These are phyloP conservation scores for Sparidentex hasta DNA, from an alignment of 2,797 vertebrate species.

Conservation along the genomic window DNA sequence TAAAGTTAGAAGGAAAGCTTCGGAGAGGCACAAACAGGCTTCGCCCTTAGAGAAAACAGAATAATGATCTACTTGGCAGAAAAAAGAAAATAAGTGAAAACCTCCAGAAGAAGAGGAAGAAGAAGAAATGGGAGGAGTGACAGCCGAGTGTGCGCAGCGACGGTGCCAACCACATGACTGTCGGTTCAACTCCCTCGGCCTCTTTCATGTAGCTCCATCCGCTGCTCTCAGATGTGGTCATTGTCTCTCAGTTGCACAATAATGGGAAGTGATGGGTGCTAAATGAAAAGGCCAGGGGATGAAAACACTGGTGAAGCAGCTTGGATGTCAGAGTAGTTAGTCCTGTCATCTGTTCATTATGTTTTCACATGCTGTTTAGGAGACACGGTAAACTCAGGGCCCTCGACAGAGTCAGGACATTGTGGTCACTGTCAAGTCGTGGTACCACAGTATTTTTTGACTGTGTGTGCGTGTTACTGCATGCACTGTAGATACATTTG, in stretches of 20 bases:
- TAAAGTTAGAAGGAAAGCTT: slow-evolving; percentile 55
- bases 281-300: slow-evolving; percentile 82
- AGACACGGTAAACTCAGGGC: slow-evolving; percentile 72
- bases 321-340: slow-evolving; percentile 79
- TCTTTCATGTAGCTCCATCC: slow-evolving; percentile 79
- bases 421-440: slow-evolving; percentile 62
- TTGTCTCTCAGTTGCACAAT: slow-evolving; percentile 77
- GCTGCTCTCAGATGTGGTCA: slow-evolving; percentile 81
- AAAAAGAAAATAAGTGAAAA: slow-evolving; percentile 48
- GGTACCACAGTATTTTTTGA: slow-evolving; percentile 41
- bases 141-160: slow-evolving; percentile 51
- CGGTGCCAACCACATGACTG: slow-evolving; percentile 69
- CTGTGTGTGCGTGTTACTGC: slow-evolving; percentile 42
- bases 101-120: slow-evolving; percentile 29
- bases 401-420: slow-evolving; percentile 65
- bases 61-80: slow-evolving; percentile 59
- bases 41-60: slow-evolving; percentile 60
- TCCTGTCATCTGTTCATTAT: slow-evolving; percentile 84
- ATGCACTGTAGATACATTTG: slow-evolving; percentile 22
- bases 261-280: slow-evolving; percentile 84
- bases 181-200: slow-evolving; percentile 67
- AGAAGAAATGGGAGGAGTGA: slow-evolving; percentile 40
- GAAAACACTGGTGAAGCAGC: slow-evolving; percentile 79
- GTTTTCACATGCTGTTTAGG: slow-evolving; percentile 82
- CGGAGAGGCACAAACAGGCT: slow-evolving; percentile 46